Evolutionary conservation across 2,888 invertebrate species (phyloP).

Genomic region (Acanthoscelides obtectus): DNA sequence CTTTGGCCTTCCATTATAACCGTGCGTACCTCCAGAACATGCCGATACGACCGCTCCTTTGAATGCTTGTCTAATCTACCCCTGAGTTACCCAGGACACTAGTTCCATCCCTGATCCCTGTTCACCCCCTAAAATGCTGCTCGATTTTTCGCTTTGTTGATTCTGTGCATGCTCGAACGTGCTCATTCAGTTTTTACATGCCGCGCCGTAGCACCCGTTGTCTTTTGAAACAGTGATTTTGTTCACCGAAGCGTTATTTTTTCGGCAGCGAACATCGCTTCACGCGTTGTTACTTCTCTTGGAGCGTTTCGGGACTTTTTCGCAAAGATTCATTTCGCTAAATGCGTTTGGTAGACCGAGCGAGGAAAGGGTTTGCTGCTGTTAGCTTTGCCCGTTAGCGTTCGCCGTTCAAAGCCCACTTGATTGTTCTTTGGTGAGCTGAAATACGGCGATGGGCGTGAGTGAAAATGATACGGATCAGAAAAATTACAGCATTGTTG

Average conservation of each 20-base stretch:
- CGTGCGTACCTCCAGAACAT: no score
- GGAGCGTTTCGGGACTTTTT: neutral
- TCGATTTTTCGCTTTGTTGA: neutral
- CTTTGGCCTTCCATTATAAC: no score
- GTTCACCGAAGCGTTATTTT: neutral
- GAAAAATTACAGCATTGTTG: no score
- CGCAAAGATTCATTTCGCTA: neutral
- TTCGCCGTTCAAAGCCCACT: neutral
- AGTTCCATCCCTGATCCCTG: no score
- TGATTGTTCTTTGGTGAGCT: no score
- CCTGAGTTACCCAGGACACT: no score
- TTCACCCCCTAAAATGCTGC: no score
- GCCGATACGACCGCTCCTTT: no score
- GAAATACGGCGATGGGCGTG: no score
- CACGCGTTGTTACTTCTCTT: neutral
- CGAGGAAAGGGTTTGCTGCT: neutral
- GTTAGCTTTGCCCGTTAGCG: neutral
- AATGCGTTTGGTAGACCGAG: neutral
- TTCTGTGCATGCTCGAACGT: neutral
- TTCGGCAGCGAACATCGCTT: neutral
- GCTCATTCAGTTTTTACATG: neutral
- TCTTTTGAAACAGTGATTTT: neutral
- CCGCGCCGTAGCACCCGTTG: neutral
- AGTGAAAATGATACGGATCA: no score
- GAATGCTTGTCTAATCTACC: no score